Evolutionary conservation across 2,113 vertebrate genomes (phyloP).

Genomic region (Hylia prasina): DNA sequence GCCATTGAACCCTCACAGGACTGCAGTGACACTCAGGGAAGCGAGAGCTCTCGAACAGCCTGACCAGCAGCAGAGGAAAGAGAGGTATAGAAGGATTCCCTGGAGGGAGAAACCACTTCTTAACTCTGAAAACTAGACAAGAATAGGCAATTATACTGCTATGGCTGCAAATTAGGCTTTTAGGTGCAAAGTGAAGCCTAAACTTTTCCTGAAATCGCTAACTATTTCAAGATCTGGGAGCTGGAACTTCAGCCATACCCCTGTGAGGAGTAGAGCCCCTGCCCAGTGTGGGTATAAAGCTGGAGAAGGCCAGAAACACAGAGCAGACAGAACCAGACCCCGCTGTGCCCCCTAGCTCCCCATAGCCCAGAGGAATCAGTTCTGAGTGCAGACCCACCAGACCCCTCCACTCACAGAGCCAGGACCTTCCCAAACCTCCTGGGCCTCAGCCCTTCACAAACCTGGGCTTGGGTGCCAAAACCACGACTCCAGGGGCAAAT

Average conservation of each 20-base stretch:
- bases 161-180: neutral
- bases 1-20: neutral
- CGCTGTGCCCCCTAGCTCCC: fast-evolving
- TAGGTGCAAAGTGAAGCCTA: neutral
- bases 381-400: fast-evolving
- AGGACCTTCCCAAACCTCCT: fast-evolving
- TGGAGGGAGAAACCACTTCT: neutral
- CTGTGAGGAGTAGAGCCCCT: neutral
- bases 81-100: neutral
- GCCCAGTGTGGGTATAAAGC: fast-evolving
- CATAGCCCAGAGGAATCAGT: no score
- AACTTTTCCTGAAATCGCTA: neutral
- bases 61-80: neutral
- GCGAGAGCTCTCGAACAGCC: neutral
- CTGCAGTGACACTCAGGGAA: neutral
- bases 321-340: neutral
- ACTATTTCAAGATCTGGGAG: neutral
- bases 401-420: neutral
- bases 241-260: neutral
- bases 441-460: neutral
- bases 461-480: neutral
- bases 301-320: neutral
- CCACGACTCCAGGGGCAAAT: neutral
- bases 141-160: neutral
- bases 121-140: neutral